A percentile compares a stretch with the other conserved stretches of the same genome.
These are phyloP conservation scores for Caranx ignobilis DNA, from an alignment of 2,113 vertebrate genomes.

Conservation along the genomic window DNA sequence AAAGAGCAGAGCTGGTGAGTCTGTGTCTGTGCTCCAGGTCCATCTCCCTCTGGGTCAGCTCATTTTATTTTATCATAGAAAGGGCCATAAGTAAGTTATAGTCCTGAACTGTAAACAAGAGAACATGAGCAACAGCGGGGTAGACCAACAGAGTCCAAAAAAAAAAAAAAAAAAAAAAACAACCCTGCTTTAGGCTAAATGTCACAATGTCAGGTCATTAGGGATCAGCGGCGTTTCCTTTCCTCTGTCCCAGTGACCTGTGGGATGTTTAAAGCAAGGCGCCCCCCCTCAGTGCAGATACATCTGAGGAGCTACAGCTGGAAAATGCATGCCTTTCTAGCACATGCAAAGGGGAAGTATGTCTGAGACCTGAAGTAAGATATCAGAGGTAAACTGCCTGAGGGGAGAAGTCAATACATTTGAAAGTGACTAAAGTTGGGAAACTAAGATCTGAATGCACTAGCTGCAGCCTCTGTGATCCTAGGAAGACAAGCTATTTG, in stretches of 20 bases:
- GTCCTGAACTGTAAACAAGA: conserved; percentile 11
- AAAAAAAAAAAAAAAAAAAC: too few species aligned
- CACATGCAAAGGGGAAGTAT: background rate
- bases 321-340: background rate
- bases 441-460: background rate
- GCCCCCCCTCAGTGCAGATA: conserved; percentile 1
- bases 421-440: conserved; percentile 3
- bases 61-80: conserved; percentile 29
- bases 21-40: conserved; percentile 2
- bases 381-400: conserved; percentile 9
- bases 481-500: background rate
- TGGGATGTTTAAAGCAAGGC: background rate
- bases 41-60: conserved; percentile 9
- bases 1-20: conserved; percentile 7
- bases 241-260: conserved; percentile 44
- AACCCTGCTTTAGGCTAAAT: background rate
- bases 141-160: background rate
- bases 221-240: conserved; percentile 23
- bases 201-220: conserved; percentile 9
- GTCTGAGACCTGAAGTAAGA: conserved; percentile 2
- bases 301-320: conserved; percentile 21
- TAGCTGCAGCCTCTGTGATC: background rate
- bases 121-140: background rate
- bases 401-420: conserved; percentile 11
- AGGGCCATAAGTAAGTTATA: conserved; percentile 12